phyloP scores from a whole-genome alignment of 2,797 vertebrate species.

The Acridotheres tristis region DNA sequence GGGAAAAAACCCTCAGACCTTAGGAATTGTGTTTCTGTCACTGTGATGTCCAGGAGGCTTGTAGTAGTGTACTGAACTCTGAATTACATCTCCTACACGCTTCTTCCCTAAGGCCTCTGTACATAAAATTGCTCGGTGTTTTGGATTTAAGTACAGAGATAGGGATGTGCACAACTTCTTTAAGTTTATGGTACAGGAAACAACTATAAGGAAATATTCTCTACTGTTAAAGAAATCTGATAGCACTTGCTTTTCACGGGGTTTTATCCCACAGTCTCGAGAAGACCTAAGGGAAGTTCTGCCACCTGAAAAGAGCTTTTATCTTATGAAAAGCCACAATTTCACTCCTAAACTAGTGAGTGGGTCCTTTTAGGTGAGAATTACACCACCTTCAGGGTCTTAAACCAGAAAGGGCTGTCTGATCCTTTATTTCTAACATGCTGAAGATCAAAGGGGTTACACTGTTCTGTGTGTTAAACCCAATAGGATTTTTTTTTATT shows the following conservation, averaged over 20 bases:
- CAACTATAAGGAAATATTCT: background rate
- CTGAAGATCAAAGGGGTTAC: background rate
- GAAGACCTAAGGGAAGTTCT: background rate
- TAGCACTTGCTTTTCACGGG: background rate
- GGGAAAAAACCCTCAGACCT: background rate
- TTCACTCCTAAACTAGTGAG: background rate
- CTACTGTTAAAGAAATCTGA: background rate
- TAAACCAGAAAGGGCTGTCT: background rate
- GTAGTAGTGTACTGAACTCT: background rate
- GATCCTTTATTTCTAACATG: background rate
- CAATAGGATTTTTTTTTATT: background rate
- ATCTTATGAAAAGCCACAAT: background rate
- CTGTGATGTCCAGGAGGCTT: background rate
- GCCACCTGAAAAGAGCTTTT: background rate
- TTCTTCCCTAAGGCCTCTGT: background rate
- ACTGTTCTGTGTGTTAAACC: background rate
- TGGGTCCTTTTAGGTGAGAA: background rate
- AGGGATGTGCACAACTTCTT: background rate
- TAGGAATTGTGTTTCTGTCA: background rate
- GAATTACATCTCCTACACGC: rapidly evolving
- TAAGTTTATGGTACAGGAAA: background rate
- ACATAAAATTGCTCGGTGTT: background rate
- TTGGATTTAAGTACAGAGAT: background rate
- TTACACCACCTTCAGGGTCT: background rate
- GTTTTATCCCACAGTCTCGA: background rate